phyloP scores from a whole-genome alignment of 2,797 vertebrate genomes.

The Enteromius treurensis region DNA sequence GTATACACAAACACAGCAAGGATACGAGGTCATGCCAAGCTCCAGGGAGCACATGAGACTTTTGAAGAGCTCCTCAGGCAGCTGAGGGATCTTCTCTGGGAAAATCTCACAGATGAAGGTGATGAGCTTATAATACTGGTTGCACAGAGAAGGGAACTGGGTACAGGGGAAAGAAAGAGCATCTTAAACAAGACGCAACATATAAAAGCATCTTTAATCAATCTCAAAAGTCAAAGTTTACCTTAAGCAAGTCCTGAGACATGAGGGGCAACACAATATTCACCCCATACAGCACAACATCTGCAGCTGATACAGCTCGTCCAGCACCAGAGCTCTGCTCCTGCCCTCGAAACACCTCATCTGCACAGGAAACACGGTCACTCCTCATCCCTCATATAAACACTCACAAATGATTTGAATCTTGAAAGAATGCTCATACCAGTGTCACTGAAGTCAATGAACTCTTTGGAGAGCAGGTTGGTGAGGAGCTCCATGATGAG shows the following conservation, averaged over 20 bases:
- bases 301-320: conserved; percentile 92
- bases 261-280: conserved; percentile 97
- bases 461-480: conserved; percentile 97
- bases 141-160: conserved; percentile 98
- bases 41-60: conserved; percentile 99
- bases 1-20: conserved; percentile 65
- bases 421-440: conserved; percentile 70
- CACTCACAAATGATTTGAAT: neutral
- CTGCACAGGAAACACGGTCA: conserved; percentile 66
- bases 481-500: conserved; percentile 99
- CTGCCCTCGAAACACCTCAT: conserved; percentile 95
- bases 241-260: conserved; percentile 98
- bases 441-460: conserved; percentile 99
- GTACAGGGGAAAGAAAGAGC: neutral
- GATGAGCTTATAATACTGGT: conserved; percentile 99
- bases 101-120: conserved; percentile 99
- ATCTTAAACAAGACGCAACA: neutral
- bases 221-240: conserved; percentile 62
- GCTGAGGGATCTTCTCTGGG: conserved; percentile 98
- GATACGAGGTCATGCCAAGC: conserved; percentile 99
- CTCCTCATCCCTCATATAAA: neutral
- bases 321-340: conserved; percentile 87
- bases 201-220: neutral
- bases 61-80: conserved; percentile 98
- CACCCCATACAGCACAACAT: conserved; percentile 96